A percentile compares a stretch with the other conserved stretches of the same genome.
Conservation (phyloP, 30 jellyfish, hydroid and myxozoan genomes). For the Aurelia coerulea region DNA sequence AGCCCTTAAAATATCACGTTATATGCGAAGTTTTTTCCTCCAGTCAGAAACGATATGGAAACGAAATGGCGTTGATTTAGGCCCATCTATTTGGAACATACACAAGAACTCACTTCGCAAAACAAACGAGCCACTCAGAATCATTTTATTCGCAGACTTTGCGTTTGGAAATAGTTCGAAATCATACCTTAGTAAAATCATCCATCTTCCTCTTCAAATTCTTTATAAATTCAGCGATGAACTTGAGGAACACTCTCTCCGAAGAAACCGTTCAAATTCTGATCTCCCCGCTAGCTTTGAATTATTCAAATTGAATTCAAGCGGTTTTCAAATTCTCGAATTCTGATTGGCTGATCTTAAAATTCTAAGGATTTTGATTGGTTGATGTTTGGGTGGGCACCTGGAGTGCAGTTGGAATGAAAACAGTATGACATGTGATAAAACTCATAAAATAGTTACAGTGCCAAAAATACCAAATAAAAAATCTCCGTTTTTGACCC, state of each 20-base stretch:
- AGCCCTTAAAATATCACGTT: too few species aligned
- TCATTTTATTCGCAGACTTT: too few species aligned
- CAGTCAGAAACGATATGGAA: too few species aligned
- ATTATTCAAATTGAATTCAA: slow-evolving; percentile 43
- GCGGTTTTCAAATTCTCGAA: slow-evolving; percentile 39
- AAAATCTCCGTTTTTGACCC: too few species aligned
- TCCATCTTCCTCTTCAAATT: slow-evolving; percentile 30
- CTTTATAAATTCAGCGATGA: background rate
- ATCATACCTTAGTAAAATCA: slow-evolving; percentile 64
- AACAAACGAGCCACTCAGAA: too few species aligned
- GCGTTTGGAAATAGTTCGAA: background rate
- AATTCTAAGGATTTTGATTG: slow-evolving; percentile 31
- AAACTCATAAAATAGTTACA: background rate
- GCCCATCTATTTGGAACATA: too few species aligned
- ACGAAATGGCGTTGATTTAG: too few species aligned
- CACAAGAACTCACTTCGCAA: too few species aligned
- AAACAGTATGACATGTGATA: background rate
- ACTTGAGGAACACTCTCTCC: slow-evolving; percentile 3
- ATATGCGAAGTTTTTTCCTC: too few species aligned
- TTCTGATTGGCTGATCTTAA: slow-evolving; percentile 36
- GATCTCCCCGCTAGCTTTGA: background rate
- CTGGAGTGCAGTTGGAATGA: slow-evolving; percentile 27
- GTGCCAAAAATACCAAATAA: too few species aligned
- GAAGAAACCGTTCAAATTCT: too few species aligned
- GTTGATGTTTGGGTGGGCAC: slow-evolving; percentile 34